These are phyloP conservation scores for Pseudonaja textilis DNA, from an alignment of 2,113 vertebrate genomes.

Conservation along the genomic window DNA sequence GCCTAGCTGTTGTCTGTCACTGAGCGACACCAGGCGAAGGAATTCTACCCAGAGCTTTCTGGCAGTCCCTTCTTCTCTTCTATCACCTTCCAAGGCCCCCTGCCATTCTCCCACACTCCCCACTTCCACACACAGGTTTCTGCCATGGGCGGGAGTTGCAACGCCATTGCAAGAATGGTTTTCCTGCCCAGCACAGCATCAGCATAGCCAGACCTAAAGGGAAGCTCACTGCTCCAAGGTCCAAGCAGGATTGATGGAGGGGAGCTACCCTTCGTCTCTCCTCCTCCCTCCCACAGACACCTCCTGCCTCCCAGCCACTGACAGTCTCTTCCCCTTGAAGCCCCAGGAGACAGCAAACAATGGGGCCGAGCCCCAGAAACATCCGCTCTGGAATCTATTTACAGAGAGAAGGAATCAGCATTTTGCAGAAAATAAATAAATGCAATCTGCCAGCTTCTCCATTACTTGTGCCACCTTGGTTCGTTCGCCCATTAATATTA, in stretches of 20 bases:
- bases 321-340: slow-evolving; percentile 22
- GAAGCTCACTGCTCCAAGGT: not conserved
- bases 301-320: not conserved
- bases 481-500: slow-evolving; percentile 19
- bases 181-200: not conserved
- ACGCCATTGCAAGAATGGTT: not conserved
- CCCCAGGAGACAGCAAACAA: slow-evolving; percentile 7
- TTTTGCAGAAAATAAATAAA: slow-evolving; percentile 26
- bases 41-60: not conserved
- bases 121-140: not conserved
- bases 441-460: slow-evolving; percentile 20
- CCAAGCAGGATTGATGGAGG: not conserved
- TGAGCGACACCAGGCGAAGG: not conserved
- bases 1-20: slow-evolving; percentile 11
- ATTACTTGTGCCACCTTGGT: slow-evolving; percentile 31
- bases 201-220: not conserved
- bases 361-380: slow-evolving; percentile 8
- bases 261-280: not conserved
- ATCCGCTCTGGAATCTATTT: slow-evolving; percentile 32
- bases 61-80: not conserved
- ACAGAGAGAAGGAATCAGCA: slow-evolving; percentile 23
- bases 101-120: not conserved
- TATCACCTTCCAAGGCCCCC: not conserved
- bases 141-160: not conserved
- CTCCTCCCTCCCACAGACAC: no score